These are phyloP conservation scores for Papilio protenor DNA, from an alignment of 2,888 invertebrate genomes.

Conservation along the genomic window DNA sequence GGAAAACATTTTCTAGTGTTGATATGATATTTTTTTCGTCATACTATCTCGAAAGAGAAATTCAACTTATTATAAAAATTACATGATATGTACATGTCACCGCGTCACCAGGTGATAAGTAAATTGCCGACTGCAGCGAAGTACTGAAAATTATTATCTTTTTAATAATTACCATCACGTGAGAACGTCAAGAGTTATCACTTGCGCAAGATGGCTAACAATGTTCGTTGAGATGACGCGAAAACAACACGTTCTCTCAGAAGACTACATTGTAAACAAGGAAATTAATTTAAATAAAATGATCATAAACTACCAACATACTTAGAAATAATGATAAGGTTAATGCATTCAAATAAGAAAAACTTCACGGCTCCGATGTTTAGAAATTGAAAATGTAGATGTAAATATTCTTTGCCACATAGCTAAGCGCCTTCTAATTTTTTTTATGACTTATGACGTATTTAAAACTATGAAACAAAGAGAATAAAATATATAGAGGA, in stretches of 20 bases:
- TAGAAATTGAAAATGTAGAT: too few relatives aligned
- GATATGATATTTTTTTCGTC: too few relatives aligned
- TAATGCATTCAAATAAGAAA: neutral
- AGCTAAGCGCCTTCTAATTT: too few relatives aligned
- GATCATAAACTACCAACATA: neutral
- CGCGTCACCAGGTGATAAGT: slow-evolving; percentile 3
- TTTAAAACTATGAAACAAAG: neutral
- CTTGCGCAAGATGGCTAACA: slow-evolving; percentile 23
- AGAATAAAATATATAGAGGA: too few relatives aligned
- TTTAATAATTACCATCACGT: slow-evolving; percentile 13
- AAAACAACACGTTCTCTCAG: neutral
- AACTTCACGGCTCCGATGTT: neutral
- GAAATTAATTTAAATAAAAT: slow-evolving; percentile 1
- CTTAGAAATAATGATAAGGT: neutral
- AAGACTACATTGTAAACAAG: neutral
- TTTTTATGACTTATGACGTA: too few relatives aligned
- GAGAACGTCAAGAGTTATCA: neutral
- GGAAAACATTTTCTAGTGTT: too few relatives aligned
- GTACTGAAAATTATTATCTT: slow-evolving; percentile 16
- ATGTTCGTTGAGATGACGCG: neutral
- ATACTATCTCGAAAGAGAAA: neutral
- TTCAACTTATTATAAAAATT: neutral
- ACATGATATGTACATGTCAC: slow-evolving; percentile 1
- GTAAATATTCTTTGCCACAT: too few relatives aligned
- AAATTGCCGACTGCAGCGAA: slow-evolving; percentile 1